phyloP scores from a whole-genome alignment of 2,888 invertebrate species.

The Megaustenia siamemsis region DNA sequence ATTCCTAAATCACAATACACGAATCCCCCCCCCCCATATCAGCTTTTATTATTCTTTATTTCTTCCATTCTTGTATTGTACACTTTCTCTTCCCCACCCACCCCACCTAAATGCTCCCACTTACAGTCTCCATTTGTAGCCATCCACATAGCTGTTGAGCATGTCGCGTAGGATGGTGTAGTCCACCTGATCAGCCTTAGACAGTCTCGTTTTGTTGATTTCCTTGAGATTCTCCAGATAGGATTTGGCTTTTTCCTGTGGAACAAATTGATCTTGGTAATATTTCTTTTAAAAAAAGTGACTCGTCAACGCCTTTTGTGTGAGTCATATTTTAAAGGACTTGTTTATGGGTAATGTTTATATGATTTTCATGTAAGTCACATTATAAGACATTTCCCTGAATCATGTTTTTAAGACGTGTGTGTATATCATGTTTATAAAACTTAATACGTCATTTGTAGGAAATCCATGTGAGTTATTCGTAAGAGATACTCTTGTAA shows the following conservation, averaged over 20 bases:
- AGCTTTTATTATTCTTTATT: background rate
- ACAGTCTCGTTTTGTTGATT: conserved; percentile 55
- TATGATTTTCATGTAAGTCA: too few species aligned
- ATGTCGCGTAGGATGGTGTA: conserved; percentile 70
- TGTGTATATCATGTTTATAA: too few species aligned
- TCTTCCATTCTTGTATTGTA: background rate
- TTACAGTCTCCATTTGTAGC: conserved; percentile 73
- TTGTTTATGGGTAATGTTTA: too few species aligned
- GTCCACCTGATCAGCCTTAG: conserved; percentile 62
- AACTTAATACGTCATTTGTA: too few species aligned
- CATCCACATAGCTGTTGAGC: conserved; percentile 67
- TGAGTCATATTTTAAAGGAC: too few species aligned
- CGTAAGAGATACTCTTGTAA: too few species aligned
- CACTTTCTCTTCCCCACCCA: background rate
- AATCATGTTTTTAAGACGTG: too few species aligned
- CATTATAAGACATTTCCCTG: too few species aligned
- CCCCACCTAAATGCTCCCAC: conserved; percentile 44
- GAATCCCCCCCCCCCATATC: background rate
- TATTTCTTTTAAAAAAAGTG: too few species aligned
- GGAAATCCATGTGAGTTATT: too few species aligned
- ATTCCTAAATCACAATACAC: background rate
- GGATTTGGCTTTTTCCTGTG: conserved; percentile 58
- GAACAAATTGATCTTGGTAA: too few species aligned
- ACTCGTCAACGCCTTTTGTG: too few species aligned
- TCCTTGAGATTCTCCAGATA: conserved; percentile 56